Conservation (phyloP, 2,113 vertebrate species). For the Dipodomys merriami region DNA sequence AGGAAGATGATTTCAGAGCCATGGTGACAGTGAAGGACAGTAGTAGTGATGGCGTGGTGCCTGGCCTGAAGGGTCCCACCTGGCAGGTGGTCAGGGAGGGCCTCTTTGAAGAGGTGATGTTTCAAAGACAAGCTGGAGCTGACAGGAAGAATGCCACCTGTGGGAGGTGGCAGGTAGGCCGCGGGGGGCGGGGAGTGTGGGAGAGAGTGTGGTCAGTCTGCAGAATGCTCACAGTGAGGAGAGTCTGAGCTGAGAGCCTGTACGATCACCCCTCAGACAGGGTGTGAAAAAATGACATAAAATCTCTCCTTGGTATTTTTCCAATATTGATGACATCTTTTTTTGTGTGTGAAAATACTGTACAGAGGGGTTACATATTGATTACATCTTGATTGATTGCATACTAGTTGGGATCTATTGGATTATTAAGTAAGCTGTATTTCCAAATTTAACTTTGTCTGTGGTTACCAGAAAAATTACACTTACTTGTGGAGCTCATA, state of each 20-base stretch:
- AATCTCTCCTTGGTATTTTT: not conserved
- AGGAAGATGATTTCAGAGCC: not conserved
- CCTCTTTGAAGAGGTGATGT: constrained; percentile 5
- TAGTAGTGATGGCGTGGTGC: not conserved
- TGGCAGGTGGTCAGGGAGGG: not conserved
- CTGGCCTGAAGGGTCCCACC: not conserved
- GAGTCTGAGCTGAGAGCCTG: not conserved
- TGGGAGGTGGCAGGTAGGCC: not conserved
- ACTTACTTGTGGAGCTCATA: not conserved
- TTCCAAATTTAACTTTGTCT: not conserved
- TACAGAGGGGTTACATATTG: too few species aligned
- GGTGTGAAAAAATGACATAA: not conserved
- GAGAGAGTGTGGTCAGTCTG: not conserved
- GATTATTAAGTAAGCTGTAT: not conserved
- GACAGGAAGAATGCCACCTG: not conserved
- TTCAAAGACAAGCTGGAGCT: not conserved
- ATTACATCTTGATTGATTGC: too few species aligned
- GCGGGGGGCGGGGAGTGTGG: not conserved
- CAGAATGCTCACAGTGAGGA: not conserved
- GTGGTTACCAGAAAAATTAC: not conserved
- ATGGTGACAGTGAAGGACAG: not conserved
- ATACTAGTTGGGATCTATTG: not conserved
- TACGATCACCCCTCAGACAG: not conserved
- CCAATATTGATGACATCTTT: not conserved
- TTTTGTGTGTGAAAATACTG: too few species aligned